Evolutionary conservation across 2,797 vertebrate genomes (phyloP), one percentile per base, ranked within the genome.

Genomic region (Dicrostonyx torquatus): DNA sequence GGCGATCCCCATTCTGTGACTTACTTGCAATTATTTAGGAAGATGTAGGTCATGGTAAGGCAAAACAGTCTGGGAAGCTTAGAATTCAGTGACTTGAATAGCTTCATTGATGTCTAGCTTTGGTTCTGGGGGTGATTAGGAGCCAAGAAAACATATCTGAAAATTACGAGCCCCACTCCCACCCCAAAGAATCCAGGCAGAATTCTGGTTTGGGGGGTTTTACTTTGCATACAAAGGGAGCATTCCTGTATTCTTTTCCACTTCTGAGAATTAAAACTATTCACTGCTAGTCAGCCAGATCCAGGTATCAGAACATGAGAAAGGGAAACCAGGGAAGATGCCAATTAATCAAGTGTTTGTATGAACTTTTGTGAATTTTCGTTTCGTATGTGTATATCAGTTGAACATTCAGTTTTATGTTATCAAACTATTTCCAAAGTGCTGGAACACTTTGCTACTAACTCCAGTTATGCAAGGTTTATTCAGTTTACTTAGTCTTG

Each of bases 321-420:
- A 17, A 45, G 7, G 66, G 60, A 86, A 84, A 53, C 48, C 34
- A 70, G 64, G 31, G 87, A 90, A 62, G 4, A 55, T 20, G 22
- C 43, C 62, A 84, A 79, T 31, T 45, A 37, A 77, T 24, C 79
- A 34, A 12, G n/a, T 66, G 87, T 87, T 60, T 93, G 2, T 76
- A 58, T 79, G 45, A 82, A 93, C 29, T 76, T 89, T 29, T 82
- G 15, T 64, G 58, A 18, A 53, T 91, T 92, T 87, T 48, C 80
- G 87, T 84, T 89, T 72, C 53, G 75, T 76, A 83, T 79, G 83
- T 79, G 31, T 26, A 31, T 40, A 43, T 15, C 68, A 89, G 55
- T 73, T 79, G 18, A 50, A 45, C 62, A 29, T 75, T 94, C 73
- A 43, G 29, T 84, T 94, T 94, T 91, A 50, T 18, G 48, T 64